A percentile compares a stretch with the other conserved stretches of the same genome.
Evolutionary conservation across 2,797 vertebrate genomes (phyloP).

Genomic region (Cichlasoma orientale): DNA sequence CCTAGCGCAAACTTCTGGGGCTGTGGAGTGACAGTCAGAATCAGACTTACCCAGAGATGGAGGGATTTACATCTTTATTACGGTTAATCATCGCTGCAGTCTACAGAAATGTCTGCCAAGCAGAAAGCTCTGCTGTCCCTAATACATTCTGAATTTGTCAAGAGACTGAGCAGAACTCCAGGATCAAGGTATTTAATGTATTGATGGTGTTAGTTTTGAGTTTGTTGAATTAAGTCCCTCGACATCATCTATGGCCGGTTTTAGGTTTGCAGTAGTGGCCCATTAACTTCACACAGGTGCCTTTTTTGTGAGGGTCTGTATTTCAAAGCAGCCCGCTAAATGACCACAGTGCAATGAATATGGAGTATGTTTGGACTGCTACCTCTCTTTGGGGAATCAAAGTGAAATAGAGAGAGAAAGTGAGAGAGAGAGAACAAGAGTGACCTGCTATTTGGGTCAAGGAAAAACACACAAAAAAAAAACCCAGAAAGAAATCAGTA

Average conservation of each 20-base stretch:
- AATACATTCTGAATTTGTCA: conserved; percentile 63
- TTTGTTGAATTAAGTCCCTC: conserved; percentile 68
- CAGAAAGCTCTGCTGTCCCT: conserved; percentile 17
- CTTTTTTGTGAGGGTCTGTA: neutral
- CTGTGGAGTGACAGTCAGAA: conserved; percentile 24
- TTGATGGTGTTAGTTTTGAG: conserved; percentile 67
- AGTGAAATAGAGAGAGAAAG: neutral
- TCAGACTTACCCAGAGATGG: conserved; percentile 36
- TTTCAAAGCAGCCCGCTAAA: conserved; percentile 43
- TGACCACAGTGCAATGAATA: conserved; percentile 44
- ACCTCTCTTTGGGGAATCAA: conserved; percentile 43
- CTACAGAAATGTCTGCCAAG: conserved; percentile 56
- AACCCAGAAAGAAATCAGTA: conserved; percentile 19
- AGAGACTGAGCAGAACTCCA: conserved; percentile 53
- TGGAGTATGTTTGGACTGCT: conserved; percentile 33
- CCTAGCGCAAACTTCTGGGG: conserved; percentile 39
- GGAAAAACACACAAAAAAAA: conserved; percentile 5
- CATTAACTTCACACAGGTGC: conserved; percentile 55
- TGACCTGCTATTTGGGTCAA: conserved; percentile 58
- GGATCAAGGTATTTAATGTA: conserved; percentile 71
- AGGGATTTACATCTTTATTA: conserved; percentile 57
- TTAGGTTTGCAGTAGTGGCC: conserved; percentile 40
- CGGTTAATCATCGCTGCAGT: conserved; percentile 65
- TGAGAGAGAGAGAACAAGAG: neutral
- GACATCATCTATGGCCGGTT: conserved; percentile 51